These are phyloP conservation scores for Echiichthys vipera DNA, from an alignment of 2,797 vertebrate species.

Conservation along the genomic window DNA sequence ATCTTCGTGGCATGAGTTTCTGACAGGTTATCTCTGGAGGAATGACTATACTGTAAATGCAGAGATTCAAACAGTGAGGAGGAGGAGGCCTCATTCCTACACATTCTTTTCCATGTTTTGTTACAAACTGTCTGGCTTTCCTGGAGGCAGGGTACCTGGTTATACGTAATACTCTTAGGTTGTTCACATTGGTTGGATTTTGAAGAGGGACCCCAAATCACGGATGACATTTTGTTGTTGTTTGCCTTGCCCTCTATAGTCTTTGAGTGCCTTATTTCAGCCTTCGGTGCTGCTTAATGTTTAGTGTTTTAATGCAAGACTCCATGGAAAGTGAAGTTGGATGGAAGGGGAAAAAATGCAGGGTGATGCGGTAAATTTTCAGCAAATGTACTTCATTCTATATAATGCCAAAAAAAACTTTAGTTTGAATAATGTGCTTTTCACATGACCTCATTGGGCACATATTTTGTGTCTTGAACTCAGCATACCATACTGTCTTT, in stretches of 20 bases:
- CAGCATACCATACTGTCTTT: not conserved
- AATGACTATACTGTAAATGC: conserved; percentile 50
- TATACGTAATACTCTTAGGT: conserved; percentile 27
- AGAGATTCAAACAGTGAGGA: conserved; percentile 36
- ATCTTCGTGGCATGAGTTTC: conserved; percentile 33
- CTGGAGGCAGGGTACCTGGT: conserved; percentile 39
- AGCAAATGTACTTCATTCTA: not conserved
- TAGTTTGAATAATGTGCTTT: not conserved
- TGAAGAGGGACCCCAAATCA: conserved; percentile 37
- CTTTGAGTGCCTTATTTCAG: conserved; percentile 22
- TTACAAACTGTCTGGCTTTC: conserved; percentile 33
- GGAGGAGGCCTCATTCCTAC: conserved; percentile 12
- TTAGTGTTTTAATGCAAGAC: not conserved
- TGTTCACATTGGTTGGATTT: conserved; percentile 37
- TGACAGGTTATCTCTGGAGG: conserved; percentile 21
- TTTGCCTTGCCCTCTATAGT: conserved; percentile 3
- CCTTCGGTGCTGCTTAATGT: conserved; percentile 2
- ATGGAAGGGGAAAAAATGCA: not conserved
- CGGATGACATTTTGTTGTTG: conserved; percentile 43
- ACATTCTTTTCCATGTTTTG: conserved; percentile 41
- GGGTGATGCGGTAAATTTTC: not conserved
- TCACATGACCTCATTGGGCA: not conserved
- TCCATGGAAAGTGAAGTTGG: not conserved
- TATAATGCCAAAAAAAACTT: not conserved
- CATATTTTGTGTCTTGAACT: conserved; percentile 4